These are phyloP conservation scores for Diadophis punctatus DNA, from an alignment of 2,113 vertebrate genomes.

Conservation along the genomic window DNA sequence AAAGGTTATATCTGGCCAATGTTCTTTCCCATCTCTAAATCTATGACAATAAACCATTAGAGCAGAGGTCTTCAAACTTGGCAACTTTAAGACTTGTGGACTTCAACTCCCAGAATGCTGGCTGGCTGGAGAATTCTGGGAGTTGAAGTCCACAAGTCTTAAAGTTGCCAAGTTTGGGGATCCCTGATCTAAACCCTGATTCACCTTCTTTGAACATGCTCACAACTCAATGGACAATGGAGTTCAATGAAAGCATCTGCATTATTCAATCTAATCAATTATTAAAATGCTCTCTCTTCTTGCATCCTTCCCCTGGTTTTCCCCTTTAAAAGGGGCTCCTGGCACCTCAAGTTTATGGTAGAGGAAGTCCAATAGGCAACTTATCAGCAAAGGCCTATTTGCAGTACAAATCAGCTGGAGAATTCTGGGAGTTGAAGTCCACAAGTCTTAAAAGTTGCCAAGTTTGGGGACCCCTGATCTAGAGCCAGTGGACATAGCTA, in stretches of 20 bases:
- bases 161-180: too few relatives aligned
- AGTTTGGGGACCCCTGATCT: too few relatives aligned
- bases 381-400: background rate
- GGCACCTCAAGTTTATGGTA: background rate
- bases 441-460: too few relatives aligned
- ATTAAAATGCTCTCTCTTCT: background rate
- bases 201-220: background rate
- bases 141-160: too few relatives aligned
- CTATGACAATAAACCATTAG: background rate
- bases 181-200: background rate
- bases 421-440: too few relatives aligned
- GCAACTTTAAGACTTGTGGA: too few relatives aligned
- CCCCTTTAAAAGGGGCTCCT: background rate
- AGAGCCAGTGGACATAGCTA: background rate
- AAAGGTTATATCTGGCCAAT: background rate
- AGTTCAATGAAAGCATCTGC: background rate
- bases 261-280: background rate
- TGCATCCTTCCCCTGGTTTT: background rate
- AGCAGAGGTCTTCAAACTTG: too few relatives aligned
- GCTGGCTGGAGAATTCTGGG: too few relatives aligned
- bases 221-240: too few relatives aligned
- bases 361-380: background rate
- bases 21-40: background rate
- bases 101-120: too few relatives aligned
- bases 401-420: background rate